Evolutionary conservation across 2,113 vertebrate genomes (phyloP).

Genomic region (Tringa solitaria): DNA sequence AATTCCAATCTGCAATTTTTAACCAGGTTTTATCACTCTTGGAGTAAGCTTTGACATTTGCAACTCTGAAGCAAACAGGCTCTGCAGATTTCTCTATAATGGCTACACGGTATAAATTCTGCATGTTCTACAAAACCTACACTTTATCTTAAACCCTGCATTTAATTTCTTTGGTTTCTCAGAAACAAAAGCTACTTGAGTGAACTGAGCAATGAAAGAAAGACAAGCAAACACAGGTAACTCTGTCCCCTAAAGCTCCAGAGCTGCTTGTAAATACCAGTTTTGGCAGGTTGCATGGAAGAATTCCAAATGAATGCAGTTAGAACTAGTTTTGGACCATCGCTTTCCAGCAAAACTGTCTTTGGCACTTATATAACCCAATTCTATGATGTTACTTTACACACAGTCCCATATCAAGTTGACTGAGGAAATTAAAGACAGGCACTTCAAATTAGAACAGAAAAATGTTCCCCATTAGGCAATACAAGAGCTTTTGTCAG

Average conservation of each 20-base stretch:
- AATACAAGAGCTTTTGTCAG: neutral
- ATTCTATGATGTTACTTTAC: slow-evolving; percentile 16
- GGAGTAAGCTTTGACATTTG: neutral
- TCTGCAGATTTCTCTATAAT: neutral
- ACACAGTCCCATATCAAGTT: neutral
- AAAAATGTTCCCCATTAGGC: neutral
- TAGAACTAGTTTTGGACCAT: slow-evolving; percentile 15
- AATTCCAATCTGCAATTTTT: neutral
- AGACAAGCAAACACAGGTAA: slow-evolving; percentile 10
- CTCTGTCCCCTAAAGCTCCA: neutral
- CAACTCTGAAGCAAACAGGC: neutral
- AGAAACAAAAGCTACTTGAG: slow-evolving; percentile 11
- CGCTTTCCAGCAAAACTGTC: neutral
- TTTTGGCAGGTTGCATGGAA: neutral
- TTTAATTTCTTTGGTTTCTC: slow-evolving; percentile 33
- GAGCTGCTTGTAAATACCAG: neutral
- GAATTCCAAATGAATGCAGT: slow-evolving; percentile 15
- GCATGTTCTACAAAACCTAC: neutral
- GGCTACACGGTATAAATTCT: neutral
- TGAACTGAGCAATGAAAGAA: neutral
- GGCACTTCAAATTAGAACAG: slow-evolving; percentile 1
- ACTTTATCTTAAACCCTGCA: neutral
- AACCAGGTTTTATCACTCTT: neutral
- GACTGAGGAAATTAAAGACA: neutral
- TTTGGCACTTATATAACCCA: neutral